These are phyloP conservation scores for Dysdera silvatica DNA, from an alignment of 1,140 invertebrate species.

Conservation along the genomic window DNA sequence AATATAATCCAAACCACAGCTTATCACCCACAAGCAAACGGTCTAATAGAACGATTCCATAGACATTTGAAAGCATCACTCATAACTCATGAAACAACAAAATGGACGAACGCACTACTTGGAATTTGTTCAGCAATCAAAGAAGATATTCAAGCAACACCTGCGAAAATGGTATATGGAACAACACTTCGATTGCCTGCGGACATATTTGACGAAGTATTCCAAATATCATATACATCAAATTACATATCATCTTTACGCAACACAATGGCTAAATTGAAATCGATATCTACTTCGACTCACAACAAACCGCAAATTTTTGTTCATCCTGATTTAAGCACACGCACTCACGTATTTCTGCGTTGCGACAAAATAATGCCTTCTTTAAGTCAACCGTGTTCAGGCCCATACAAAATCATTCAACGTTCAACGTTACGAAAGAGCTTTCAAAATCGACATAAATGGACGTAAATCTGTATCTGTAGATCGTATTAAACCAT, in stretches of 20 bases:
- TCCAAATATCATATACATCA: not conserved
- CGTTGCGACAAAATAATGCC: not conserved
- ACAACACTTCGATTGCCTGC: too few species aligned
- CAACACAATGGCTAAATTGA: too few species aligned
- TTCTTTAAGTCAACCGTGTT: not conserved
- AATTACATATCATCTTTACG: too few species aligned
- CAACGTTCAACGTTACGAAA: too few species aligned
- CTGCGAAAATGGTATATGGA: too few species aligned
- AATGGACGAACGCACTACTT: slow-evolving; percentile 41
- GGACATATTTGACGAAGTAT: too few species aligned
- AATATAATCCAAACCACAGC: slow-evolving; percentile 12
- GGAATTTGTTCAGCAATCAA: slow-evolving; percentile 34
- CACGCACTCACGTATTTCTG: slow-evolving; percentile 2
- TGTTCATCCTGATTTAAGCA: not conserved
- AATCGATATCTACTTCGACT: not conserved
- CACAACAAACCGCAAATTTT: not conserved
- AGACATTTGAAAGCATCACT: slow-evolving; percentile 41
- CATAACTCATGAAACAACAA: slow-evolving; percentile 3
- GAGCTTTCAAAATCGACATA: too few species aligned
- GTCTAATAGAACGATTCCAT: slow-evolving; percentile 42
- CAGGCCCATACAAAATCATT: not conserved
- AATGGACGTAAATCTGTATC: too few species aligned
- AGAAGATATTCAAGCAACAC: too few species aligned
- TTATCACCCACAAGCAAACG: slow-evolving; percentile 40
- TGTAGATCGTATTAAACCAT: too few species aligned